These are phyloP conservation scores for Lycodopsis pacificus DNA, from an alignment of 2,797 vertebrate species.

Conservation along the genomic window DNA sequence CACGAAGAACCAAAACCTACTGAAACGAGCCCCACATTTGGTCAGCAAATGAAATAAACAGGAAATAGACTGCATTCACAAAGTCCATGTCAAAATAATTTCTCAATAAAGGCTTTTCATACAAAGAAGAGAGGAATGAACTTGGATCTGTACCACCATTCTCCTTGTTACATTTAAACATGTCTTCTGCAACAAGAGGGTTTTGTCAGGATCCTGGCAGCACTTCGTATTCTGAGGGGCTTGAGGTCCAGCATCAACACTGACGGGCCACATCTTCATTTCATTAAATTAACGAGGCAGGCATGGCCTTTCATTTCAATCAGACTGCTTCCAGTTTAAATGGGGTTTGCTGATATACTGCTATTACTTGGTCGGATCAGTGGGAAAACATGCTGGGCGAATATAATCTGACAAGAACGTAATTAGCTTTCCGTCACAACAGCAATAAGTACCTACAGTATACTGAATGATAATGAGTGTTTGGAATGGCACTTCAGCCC, in stretches of 20 bases:
- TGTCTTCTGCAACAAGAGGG: conserved; percentile 32
- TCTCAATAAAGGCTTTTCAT: conserved; percentile 8
- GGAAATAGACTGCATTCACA: conserved; percentile 7
- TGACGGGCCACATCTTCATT: conserved; percentile 17
- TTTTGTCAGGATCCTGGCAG: conserved; percentile 44
- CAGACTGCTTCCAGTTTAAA: conserved; percentile 34
- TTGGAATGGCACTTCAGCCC: background rate
- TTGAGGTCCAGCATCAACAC: conserved; percentile 30
- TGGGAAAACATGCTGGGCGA: background rate
- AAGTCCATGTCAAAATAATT: background rate
- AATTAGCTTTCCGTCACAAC: conserved; percentile 14
- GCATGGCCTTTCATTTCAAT: conserved; percentile 39
- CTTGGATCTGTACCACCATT: conserved; percentile 6
- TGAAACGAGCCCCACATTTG: background rate
- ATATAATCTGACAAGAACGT: conserved; percentile 17
- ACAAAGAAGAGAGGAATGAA: conserved; percentile 1
- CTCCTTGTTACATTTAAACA: conserved; percentile 31
- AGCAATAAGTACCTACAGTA: background rate
- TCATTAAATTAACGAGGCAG: conserved; percentile 33
- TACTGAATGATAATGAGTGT: background rate
- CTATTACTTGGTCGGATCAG: background rate
- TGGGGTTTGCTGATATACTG: background rate
- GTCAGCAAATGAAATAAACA: background rate
- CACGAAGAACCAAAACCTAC: background rate
- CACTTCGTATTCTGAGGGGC: conserved; percentile 24